Evolutionary conservation across 2,888 invertebrate genomes (phyloP).

Genomic region (Danaus chrysippus): DNA sequence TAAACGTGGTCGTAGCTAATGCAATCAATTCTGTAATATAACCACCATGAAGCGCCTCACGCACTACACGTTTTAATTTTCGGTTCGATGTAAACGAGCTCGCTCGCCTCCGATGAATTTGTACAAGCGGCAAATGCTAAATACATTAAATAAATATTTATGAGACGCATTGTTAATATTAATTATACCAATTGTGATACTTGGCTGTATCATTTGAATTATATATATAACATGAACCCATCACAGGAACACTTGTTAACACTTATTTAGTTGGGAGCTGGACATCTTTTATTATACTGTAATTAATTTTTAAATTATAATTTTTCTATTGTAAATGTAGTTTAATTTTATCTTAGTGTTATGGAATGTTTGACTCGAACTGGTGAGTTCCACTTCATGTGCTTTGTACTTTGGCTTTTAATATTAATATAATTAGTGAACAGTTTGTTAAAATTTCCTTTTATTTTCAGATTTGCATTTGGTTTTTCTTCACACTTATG

Average conservation of each 20-base stretch:
- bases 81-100: slow-evolving; percentile 38
- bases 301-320: slow-evolving; percentile 80
- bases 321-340: slow-evolving; percentile 69
- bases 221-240: slow-evolving; percentile 35
- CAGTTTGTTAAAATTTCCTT: too few relatives aligned
- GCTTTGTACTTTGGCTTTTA: neutral
- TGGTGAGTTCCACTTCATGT: slow-evolving; percentile 42
- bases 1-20: slow-evolving; percentile 82
- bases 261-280: slow-evolving; percentile 49
- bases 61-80: slow-evolving; percentile 48
- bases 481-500: too few relatives aligned
- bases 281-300: slow-evolving; percentile 67
- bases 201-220: slow-evolving; percentile 38
- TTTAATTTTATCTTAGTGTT: slow-evolving; percentile 49
- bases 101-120: slow-evolving; percentile 52
- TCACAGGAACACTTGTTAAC: slow-evolving; percentile 43
- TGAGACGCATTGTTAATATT: slow-evolving; percentile 53
- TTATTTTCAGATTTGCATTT: too few relatives aligned
- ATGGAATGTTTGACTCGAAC: slow-evolving; percentile 15
- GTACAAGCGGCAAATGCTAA: slow-evolving; percentile 35
- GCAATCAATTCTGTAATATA: slow-evolving; percentile 72
- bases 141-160: slow-evolving; percentile 50
- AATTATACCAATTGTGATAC: slow-evolving; percentile 44
- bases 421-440: neutral
- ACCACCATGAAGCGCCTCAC: slow-evolving; percentile 63